Percentiles rank a stretch among this genome's conserved stretches.
Conservation (phyloP, 2,113 vertebrate species). For the Synchiropus splendidus region DNA sequence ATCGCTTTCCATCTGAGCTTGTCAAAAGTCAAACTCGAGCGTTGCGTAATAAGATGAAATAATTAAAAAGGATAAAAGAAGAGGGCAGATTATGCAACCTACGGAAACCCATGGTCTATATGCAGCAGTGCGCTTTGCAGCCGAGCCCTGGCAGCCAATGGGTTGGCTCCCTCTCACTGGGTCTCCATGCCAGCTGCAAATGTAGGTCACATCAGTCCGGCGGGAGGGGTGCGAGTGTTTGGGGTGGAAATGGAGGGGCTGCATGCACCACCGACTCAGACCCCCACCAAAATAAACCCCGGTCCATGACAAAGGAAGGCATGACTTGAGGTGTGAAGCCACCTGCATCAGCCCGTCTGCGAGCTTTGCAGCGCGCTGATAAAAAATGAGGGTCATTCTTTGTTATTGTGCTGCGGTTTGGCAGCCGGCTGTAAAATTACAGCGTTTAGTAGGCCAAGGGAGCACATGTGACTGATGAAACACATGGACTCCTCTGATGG, state of each 20-base stretch:
- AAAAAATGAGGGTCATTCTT: slow-evolving; percentile 37
- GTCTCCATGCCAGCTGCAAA: slow-evolving; percentile 51
- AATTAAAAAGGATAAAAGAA: slow-evolving; percentile 37
- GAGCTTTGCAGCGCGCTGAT: slow-evolving; percentile 34
- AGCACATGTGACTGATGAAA: slow-evolving; percentile 61
- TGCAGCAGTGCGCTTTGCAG: slow-evolving; percentile 17
- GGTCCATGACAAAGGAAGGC: neutral
- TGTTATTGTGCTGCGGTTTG: slow-evolving; percentile 47
- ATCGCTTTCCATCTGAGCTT: slow-evolving; percentile 6
- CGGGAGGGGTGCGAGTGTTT: slow-evolving; percentile 11
- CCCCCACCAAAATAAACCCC: slow-evolving; percentile 1
- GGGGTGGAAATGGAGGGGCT: slow-evolving; percentile 16
- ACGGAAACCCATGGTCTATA: slow-evolving; percentile 40
- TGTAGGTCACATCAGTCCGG: slow-evolving; percentile 66
- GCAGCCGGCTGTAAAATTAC: slow-evolving; percentile 48
- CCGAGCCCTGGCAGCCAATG: slow-evolving; percentile 32
- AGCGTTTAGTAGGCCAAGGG: slow-evolving; percentile 51
- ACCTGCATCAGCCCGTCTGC: neutral
- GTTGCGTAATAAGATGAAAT: slow-evolving; percentile 48
- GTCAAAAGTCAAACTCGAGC: too few species aligned
- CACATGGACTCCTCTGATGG: slow-evolving; percentile 53
- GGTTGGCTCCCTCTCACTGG: slow-evolving; percentile 35
- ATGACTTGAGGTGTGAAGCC: slow-evolving; percentile 4
- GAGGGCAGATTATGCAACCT: slow-evolving; percentile 51
- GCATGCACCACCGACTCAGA: slow-evolving; percentile 27